Percentiles rank a stretch among this genome's conserved stretches.
Evolutionary conservation across 2,888 invertebrate species (phyloP).

Genomic region (Hemistola chrysoprasaria): DNA sequence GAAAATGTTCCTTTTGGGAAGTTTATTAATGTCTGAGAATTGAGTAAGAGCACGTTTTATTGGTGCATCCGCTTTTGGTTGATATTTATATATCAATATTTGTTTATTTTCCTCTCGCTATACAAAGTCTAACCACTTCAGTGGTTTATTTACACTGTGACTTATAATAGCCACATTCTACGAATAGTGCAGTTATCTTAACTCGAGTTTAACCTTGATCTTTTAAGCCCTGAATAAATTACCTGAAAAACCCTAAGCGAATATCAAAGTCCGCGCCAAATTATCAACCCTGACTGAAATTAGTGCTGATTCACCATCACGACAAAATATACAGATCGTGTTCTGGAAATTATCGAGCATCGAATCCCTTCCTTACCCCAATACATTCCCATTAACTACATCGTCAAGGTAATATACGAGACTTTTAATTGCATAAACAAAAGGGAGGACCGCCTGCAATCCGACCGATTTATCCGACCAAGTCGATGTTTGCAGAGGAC

Average conservation of each 20-base stretch:
- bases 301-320: neutral
- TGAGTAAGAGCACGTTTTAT: slow-evolving; percentile 1
- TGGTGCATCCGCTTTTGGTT: neutral
- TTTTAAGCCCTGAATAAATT: no score
- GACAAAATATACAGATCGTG: neutral
- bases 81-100: no score
- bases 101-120: no score
- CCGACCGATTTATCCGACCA: slow-evolving; percentile 31
- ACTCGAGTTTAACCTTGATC: no score
- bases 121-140: no score
- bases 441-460: slow-evolving; percentile 31
- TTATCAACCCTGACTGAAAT: neutral
- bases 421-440: slow-evolving; percentile 30
- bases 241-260: no score
- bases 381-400: slow-evolving; percentile 10
- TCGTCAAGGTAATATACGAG: slow-evolving; percentile 15
- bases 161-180: no score
- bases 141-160: no score
- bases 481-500: slow-evolving; percentile 42
- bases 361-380: neutral
- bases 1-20: slow-evolving; percentile 5
- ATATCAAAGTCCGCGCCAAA: no score
- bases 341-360: neutral
- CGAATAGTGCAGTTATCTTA: no score
- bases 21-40: slow-evolving; percentile 3